A percentile compares a stretch with the other conserved stretches of the same genome.
Conservation (phyloP, 2,888 invertebrate species). For the Sinotaia quadrata region DNA sequence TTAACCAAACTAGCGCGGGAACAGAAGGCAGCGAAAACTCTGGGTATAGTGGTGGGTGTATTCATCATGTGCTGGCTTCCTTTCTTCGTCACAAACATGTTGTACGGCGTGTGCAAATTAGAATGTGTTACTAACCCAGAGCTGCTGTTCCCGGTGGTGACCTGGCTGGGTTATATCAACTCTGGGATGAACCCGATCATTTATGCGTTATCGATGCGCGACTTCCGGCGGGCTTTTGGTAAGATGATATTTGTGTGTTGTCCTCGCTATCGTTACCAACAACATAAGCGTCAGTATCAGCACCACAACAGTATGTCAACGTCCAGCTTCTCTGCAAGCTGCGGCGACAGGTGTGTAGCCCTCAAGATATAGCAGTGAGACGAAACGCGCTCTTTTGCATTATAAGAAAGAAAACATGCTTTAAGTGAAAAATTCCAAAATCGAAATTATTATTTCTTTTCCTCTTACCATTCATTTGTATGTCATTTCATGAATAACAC, state of each 20-base stretch:
- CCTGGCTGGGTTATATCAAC: slow-evolving; percentile 72
- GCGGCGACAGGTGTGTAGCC: slow-evolving; percentile 42
- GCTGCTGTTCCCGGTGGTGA: slow-evolving; percentile 68
- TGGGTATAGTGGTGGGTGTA: slow-evolving; percentile 97
- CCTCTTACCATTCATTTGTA: no score
- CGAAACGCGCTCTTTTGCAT: no score
- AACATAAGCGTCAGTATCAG: slow-evolving; percentile 39
- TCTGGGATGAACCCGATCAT: slow-evolving; percentile 84
- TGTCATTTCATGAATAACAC: no score
- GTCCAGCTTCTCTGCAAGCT: slow-evolving; percentile 53
- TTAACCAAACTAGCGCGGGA: slow-evolving; percentile 96
- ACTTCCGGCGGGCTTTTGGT: slow-evolving; percentile 90
- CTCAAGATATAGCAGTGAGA: slow-evolving; percentile 40
- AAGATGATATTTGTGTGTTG: slow-evolving; percentile 83
- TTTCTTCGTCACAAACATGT: slow-evolving; percentile 94
- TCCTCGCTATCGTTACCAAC: slow-evolving; percentile 55
- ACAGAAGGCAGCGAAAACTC: slow-evolving; percentile 96
- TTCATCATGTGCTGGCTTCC: slow-evolving; percentile 98
- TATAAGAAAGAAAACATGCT: no score
- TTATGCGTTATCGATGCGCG: slow-evolving; percentile 98
- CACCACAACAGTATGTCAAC: slow-evolving; percentile 50
- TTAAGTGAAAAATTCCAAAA: no score
- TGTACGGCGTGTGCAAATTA: slow-evolving; percentile 88
- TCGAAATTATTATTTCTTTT: no score
- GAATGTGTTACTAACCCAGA: slow-evolving; percentile 72